Conservation (phyloP, 1,140 invertebrate genomes). For the Euwallacea similis region DNA sequence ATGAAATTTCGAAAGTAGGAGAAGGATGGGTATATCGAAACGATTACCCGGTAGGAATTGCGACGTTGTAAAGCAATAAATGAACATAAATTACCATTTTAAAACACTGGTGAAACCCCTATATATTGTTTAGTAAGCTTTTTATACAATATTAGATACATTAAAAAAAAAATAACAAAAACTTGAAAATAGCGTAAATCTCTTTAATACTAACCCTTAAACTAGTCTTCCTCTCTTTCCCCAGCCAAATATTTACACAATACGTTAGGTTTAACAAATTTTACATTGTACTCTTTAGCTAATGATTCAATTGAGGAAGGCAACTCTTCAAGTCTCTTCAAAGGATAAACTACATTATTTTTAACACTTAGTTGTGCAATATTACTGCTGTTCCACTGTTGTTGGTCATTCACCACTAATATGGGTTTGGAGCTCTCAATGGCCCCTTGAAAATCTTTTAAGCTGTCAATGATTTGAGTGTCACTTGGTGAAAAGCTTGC, state of each 20-base stretch:
- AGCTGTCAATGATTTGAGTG: background rate
- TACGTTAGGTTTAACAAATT: constrained; percentile 13
- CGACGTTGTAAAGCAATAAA: no score
- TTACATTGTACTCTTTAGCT: constrained; percentile 3
- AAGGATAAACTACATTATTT: constrained; percentile 2
- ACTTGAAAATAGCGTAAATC: no score
- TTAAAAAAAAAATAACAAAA: no score
- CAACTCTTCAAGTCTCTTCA: background rate
- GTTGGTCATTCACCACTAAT: constrained; percentile 2
- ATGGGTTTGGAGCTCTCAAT: background rate
- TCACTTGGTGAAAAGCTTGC: no score
- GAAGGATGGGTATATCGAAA: no score
- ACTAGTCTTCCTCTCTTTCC: background rate
- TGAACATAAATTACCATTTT: no score
- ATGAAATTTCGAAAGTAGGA: no score
- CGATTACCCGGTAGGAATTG: no score
- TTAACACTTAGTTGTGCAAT: background rate
- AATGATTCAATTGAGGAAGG: background rate
- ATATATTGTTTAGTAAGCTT: no score
- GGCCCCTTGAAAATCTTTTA: background rate
- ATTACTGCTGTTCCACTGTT: background rate
- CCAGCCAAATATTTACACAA: constrained; percentile 3
- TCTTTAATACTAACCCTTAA: no score
- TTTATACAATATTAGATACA: no score
- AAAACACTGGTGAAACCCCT: no score